These are phyloP conservation scores for Penaeus chinensis DNA, from an alignment of 1,140 invertebrate genomes.

Conservation along the genomic window DNA sequence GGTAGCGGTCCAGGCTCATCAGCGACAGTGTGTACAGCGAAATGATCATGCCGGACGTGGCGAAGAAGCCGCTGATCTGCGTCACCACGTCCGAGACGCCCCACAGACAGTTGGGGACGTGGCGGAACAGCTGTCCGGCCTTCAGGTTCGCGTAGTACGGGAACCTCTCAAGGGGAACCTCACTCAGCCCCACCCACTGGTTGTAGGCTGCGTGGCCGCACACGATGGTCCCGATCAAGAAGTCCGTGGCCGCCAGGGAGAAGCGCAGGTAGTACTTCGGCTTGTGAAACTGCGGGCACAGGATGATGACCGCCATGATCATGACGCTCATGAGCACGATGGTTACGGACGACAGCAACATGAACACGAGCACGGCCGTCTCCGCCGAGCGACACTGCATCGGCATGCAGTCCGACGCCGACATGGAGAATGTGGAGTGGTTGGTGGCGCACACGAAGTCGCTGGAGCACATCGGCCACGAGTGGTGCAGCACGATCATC, in stretches of 20 bases:
- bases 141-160: constrained; percentile 54
- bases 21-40: constrained; percentile 59
- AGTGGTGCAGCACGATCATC: constrained; percentile 58
- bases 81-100: constrained; percentile 59
- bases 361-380: constrained; percentile 50
- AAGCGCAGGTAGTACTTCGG: constrained; percentile 62
- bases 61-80: constrained; percentile 61
- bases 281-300: constrained; percentile 58
- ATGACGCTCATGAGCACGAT: constrained; percentile 46
- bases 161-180: constrained; percentile 53
- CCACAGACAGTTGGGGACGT: constrained; percentile 60
- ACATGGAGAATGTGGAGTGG: constrained; percentile 55
- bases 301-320: constrained; percentile 54
- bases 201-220: constrained; percentile 61
- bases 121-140: constrained; percentile 51
- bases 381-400: constrained; percentile 51
- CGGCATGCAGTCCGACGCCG: constrained; percentile 59
- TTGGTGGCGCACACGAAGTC: constrained; percentile 61
- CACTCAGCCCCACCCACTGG: constrained; percentile 57
- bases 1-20: constrained; percentile 60
- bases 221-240: constrained; percentile 55
- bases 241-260: constrained; percentile 56
- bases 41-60: constrained; percentile 49
- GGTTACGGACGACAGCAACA: constrained; percentile 35
- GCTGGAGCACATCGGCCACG: constrained; percentile 60